phyloP scores from a whole-genome alignment of 2,113 vertebrate species.

The Alces alces region DNA sequence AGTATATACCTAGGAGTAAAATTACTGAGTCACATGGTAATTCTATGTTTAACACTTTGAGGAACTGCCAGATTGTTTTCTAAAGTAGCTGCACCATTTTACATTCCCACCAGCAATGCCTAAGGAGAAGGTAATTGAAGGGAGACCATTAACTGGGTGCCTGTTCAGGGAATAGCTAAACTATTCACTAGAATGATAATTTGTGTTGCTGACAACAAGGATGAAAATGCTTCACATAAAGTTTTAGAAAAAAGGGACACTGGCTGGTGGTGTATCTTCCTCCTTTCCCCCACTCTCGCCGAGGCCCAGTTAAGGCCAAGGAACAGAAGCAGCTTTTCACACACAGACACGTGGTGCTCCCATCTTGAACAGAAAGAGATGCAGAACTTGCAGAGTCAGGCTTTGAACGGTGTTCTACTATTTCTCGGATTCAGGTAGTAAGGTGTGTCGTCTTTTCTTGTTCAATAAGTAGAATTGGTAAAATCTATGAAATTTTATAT shows the following conservation, averaged over 20 bases:
- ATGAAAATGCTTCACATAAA: background rate
- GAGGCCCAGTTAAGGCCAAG: background rate
- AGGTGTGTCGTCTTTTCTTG: background rate
- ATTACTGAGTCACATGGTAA: background rate
- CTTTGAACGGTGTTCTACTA: background rate
- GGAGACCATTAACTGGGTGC: background rate
- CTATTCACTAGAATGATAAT: background rate
- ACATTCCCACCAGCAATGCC: background rate
- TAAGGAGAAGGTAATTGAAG: background rate
- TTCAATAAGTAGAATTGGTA: background rate
- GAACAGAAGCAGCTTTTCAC: background rate
- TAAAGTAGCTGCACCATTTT: background rate
- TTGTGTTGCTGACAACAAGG: background rate
- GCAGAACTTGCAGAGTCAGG: background rate
- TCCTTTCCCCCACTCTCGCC: background rate
- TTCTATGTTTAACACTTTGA: constrained; percentile 21
- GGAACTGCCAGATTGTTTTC: constrained; percentile 6
- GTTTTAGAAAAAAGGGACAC: background rate
- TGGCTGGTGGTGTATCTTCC: background rate
- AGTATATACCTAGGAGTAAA: background rate
- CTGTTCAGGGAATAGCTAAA: background rate
- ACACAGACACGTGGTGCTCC: background rate
- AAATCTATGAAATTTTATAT: background rate
- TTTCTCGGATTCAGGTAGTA: background rate
- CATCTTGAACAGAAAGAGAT: background rate